Base-by-base conservation (phyloP, 2,888 invertebrate species). In the Brachylomia viminalis region DNA sequence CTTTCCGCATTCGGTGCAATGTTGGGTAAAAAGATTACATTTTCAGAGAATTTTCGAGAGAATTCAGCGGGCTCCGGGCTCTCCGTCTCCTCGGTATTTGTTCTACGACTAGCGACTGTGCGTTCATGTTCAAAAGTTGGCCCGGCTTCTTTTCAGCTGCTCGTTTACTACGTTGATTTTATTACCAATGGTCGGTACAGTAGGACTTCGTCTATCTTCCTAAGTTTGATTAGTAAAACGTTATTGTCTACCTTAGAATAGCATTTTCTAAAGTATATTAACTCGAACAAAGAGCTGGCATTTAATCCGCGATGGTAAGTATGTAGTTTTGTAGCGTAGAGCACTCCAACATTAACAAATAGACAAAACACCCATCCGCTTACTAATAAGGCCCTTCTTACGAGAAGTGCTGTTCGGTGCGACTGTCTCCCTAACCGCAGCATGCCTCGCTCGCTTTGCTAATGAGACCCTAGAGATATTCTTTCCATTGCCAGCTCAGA, bases 381-480 rank as follows among this genome's bases (percentile, higher is more conserved):
- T 86, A 84, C 83, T 91, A 91, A 91, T 91, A 91, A 91, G 89
- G 86, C 86, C 83, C 90, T 89, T 85, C 84, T 83, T 87, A 79
- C 70, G 69, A 77, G 77, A 79, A 80, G 87, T 82, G 83, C 81
- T 86, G 84, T 86, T 86, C 89, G 88, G 86, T 82, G 85, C 80
- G 83, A 85, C 86, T 86, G 86, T 85, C 86, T 85, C 86, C 76
- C 85, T 87, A 83, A 87, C 90, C 87, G 79, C 88, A 85, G 89
- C 89, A 91, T 90, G 92, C 90, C 84, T 90, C 90, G 90, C 89
- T 91, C 89, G 89, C 88, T 89, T 83, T 87, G 85, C 92, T 93
- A 93, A 93, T 93, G 93, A 93, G 93, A 87, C 91, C 87, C 92
- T 91, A 89, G 90, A 91, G 87, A 85, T 88, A 88, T 88, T 88